Evolutionary conservation across 2,797 vertebrate genomes (phyloP), one percentile per base, ranked within the genome.

Genomic region (Neoniphon sammara): DNA sequence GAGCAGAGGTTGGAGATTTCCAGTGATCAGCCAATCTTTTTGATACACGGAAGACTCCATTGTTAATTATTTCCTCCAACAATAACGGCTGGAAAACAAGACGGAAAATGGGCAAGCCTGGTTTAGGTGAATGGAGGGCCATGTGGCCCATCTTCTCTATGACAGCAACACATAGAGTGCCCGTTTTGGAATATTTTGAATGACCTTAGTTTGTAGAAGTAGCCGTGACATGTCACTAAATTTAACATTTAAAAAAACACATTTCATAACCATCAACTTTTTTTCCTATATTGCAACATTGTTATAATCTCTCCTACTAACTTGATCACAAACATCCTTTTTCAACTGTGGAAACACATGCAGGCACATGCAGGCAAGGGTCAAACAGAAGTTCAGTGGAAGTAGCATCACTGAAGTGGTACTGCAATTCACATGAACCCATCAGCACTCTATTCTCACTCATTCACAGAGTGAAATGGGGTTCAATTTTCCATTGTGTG

Each of bases 31-130:
- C 34, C 59, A 34, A 66, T 69, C 70, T 63, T 78, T 84, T 34
- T 66, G 77, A 88, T 78, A 76, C 62, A 77, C 21, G 64, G 73
- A 85, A 85, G 72, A 85, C 75, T 78, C 69, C 47, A 65, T 65
- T 58, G 46, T 75, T 87, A 82, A 84, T 85, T 50, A 73, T 84
- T 90, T 89, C 83, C 80, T 83, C 72, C 78, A 70, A 86, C 77
- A 78, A 77, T 72, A 80, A 64, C 27, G 17, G 66, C 21, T 72
- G 85, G 68, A 70, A 81, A 70, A 83, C 82, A 81, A 59, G 47
- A 49, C 20, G 67, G 86, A 86, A 89, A 88, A 81, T 60, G 65
- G 70, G 73, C 57, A 79, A 23, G 59, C 71, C 56, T 52, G 73
- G 57, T 66, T 59, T 61, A 66, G 77, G 75, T 84, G 64, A 74